Evolutionary conservation across 2,113 vertebrate genomes (phyloP).

Genomic region (Motacilla tschutschensis): DNA sequence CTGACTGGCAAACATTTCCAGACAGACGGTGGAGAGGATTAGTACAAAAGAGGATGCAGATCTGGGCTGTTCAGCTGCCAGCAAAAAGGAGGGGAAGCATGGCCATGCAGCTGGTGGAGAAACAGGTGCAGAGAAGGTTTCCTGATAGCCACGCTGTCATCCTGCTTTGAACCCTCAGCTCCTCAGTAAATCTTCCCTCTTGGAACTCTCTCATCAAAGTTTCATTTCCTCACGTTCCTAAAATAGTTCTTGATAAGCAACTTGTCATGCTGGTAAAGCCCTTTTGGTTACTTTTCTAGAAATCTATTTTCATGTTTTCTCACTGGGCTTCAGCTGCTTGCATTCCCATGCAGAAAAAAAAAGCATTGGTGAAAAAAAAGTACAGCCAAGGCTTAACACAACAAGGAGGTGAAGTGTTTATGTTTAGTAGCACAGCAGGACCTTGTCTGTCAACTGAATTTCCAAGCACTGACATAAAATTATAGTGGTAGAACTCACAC

Average conservation of each 20-base stretch:
- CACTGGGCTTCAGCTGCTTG: constrained; percentile 37
- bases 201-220: constrained; percentile 47
- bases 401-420: not conserved
- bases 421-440: constrained; percentile 14
- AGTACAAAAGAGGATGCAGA: constrained; percentile 25
- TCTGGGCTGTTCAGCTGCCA: not conserved
- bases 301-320: constrained; percentile 54
- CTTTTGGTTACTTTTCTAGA: constrained; percentile 49
- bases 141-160: constrained; percentile 18
- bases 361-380: not conserved
- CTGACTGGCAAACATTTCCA: constrained; percentile 21
- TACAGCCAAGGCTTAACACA: not conserved
- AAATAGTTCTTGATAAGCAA: constrained; percentile 51
- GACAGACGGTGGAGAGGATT: constrained; percentile 18
- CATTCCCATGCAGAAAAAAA: not conserved
- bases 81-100: constrained; percentile 17
- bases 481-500: not conserved
- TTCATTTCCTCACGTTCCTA: constrained; percentile 42
- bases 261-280: constrained; percentile 20
- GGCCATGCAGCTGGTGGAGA: constrained; percentile 36
- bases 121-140: constrained; percentile 59
- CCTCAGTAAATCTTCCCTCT: constrained; percentile 54
- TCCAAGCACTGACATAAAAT: not conserved
- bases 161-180: constrained; percentile 45
- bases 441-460: constrained; percentile 22